Base-by-base conservation (phyloP, 2,113 vertebrate species). In the Stomatorhinus ivindoensis region DNA sequence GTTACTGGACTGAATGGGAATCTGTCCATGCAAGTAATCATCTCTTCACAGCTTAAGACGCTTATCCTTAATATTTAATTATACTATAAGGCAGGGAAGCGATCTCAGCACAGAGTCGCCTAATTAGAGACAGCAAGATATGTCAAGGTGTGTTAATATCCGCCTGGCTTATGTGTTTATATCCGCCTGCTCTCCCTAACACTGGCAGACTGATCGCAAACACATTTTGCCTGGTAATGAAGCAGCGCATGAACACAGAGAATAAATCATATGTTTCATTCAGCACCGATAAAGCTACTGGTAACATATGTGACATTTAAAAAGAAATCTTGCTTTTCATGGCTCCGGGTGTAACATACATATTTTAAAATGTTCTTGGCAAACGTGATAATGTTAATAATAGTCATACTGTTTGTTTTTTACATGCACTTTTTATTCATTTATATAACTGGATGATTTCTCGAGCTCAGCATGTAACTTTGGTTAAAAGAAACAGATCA, bases 1-100 rank as follows among this genome's bases (percentile, higher is more conserved):
- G 76, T 65, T 55, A 51, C 48, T 17, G 31, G 11, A 53, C 1
- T 44, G 88, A 88, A 65, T 46, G 76, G 44, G 88, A 80, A 89
- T 89, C 89, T 92, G 90, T 92, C 90, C 87, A 86, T 88, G 90
- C 87, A 88, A 90, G 90, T 88, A 89, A 84, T 90, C 85, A 90
- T 91, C 90, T 87, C 87, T 88, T 92, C 82, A 87, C 47, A 50
- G 88, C n/a, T 65, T 87, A 27, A 85, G 44, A 82, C 87, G 27
- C 82, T 91, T 88, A 88, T 15, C 24, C 85, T 91, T 90, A 91
- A 92, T 91, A 90, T 91, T 93, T 92, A 91, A 92, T 86, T 89
- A 91, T 61, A 82, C 87, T 55, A 88, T 89, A 89, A 69, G 51
- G 51, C n/a, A 48, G 85, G 15, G 31, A 65, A 87, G 83, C 58